Evolutionary conservation across 2,888 invertebrate genomes (phyloP).

Genomic region (Scaptomyza cyrtandrae): DNA sequence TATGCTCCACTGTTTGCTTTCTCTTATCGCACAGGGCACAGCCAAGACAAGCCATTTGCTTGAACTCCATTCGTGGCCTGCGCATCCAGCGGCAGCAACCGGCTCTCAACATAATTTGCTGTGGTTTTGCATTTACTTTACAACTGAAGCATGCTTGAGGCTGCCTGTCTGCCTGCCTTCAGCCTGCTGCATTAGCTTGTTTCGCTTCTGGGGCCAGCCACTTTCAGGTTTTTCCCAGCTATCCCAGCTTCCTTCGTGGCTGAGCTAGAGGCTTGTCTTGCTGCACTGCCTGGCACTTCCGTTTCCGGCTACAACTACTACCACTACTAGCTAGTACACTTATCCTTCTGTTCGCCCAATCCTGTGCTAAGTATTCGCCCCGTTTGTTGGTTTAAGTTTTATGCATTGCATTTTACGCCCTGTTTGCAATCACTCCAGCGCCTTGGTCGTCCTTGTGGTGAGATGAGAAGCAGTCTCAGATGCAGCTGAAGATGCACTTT

Average conservation of each 20-base stretch:
- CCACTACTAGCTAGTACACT: neutral
- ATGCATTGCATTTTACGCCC: conserved; percentile 62
- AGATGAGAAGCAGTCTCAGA: conserved; percentile 5
- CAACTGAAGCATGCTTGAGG: conserved; percentile 72
- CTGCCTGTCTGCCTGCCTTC: conserved; percentile 41
- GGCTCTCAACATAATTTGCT: conserved; percentile 75
- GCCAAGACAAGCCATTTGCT: conserved; percentile 39
- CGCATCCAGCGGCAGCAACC: conserved; percentile 26
- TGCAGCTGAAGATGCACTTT: conserved; percentile 13
- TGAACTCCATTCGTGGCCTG: conserved; percentile 39
- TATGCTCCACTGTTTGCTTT: neutral
- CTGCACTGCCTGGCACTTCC: conserved; percentile 61
- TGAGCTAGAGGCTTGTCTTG: conserved; percentile 40
- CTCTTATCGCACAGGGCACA: conserved; percentile 38
- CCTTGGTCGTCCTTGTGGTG: conserved; percentile 64
- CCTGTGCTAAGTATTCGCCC: conserved; percentile 26
- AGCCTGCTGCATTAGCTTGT: conserved; percentile 50
- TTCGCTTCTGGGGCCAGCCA: conserved; percentile 29
- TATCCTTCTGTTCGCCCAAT: conserved; percentile 2
- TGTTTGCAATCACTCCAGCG: conserved; percentile 69
- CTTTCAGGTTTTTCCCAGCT: conserved; percentile 15
- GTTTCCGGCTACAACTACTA: conserved; percentile 56
- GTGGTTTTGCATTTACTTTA: conserved; percentile 80
- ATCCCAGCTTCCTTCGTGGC: conserved; percentile 21
- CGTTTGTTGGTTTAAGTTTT: conserved; percentile 68